phyloP scores from a whole-genome alignment of 2,888 invertebrate genomes.

The Digitonthophagus gazella region DNA sequence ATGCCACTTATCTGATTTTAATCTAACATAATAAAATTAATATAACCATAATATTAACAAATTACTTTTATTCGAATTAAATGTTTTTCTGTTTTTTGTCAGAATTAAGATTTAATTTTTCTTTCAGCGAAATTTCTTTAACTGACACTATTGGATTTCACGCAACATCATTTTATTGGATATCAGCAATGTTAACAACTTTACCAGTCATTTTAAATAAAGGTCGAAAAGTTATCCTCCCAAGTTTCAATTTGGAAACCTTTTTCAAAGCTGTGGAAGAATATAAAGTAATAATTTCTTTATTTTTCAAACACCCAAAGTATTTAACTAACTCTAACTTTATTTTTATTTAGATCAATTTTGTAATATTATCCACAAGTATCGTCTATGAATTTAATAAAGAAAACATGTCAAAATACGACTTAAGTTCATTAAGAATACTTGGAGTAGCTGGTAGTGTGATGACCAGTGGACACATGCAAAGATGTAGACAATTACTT shows the following conservation, averaged over 20 bases:
- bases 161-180: constrained; percentile 23
- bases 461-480: constrained; percentile 21
- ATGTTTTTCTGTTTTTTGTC: background rate
- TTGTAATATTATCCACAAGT: constrained; percentile 29
- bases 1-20: too few species aligned
- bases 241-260: constrained; percentile 4
- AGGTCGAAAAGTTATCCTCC: constrained; percentile 9
- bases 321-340: too few species aligned
- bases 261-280: constrained; percentile 6
- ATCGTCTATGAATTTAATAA: constrained; percentile 25
- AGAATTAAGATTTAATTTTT: background rate
- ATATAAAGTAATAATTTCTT: constrained; percentile 39
- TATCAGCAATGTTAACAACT: constrained; percentile 17
- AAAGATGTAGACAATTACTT: constrained; percentile 22
- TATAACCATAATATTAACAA: too few species aligned
- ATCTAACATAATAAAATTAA: too few species aligned
- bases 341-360: constrained; percentile 26
- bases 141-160: constrained; percentile 8
- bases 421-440: constrained; percentile 21
- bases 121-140: constrained; percentile 13
- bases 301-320: constrained; percentile 28
- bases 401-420: constrained; percentile 19
- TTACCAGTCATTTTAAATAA: constrained; percentile 7
- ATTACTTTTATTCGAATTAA: too few species aligned
- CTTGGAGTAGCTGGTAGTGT: constrained; percentile 27